phyloP scores from a whole-genome alignment of 23 tunicate genomes.

The Styela plicata region DNA sequence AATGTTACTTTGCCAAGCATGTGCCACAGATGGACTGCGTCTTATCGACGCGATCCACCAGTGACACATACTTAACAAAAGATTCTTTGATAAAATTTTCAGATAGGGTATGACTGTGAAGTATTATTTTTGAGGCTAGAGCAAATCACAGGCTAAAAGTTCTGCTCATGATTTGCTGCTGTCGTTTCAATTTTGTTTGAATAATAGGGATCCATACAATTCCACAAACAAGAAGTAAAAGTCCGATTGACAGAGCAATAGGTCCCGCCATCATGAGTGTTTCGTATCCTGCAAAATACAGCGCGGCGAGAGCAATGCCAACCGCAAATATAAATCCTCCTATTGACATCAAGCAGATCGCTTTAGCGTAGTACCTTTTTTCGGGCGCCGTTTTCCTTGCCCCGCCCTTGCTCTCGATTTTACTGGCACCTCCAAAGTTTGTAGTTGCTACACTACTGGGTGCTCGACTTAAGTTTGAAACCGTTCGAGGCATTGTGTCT shows the following conservation, averaged over 20 bases:
- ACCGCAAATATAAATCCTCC: slow-evolving; percentile 57
- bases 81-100: no score
- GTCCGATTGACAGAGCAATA: slow-evolving; percentile 60
- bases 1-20: no score
- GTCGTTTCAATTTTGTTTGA: slow-evolving; percentile 63
- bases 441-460: slow-evolving; percentile 28
- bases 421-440: slow-evolving; percentile 36
- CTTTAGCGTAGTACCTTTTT: slow-evolving; percentile 68
- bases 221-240: slow-evolving; percentile 71
- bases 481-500: slow-evolving; percentile 18
- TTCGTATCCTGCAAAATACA: slow-evolving; percentile 47
- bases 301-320: slow-evolving; percentile 57
- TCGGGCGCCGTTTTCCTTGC: background rate
- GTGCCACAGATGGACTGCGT: no score
- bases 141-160: slow-evolving; percentile 33
- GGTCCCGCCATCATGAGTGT: slow-evolving; percentile 61
- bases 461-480: slow-evolving; percentile 22
- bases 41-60: no score
- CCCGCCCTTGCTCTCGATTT: slow-evolving; percentile 41
- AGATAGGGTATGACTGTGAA: no score
- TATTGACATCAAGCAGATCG: slow-evolving; percentile 61
- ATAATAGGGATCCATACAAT: slow-evolving; percentile 84
- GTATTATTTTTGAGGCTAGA: background rate
- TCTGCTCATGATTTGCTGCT: slow-evolving; percentile 48
- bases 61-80: no score